Evolutionary conservation across 2,797 vertebrate genomes (phyloP).

Genomic region (Phrynocephalus vlangalii): DNA sequence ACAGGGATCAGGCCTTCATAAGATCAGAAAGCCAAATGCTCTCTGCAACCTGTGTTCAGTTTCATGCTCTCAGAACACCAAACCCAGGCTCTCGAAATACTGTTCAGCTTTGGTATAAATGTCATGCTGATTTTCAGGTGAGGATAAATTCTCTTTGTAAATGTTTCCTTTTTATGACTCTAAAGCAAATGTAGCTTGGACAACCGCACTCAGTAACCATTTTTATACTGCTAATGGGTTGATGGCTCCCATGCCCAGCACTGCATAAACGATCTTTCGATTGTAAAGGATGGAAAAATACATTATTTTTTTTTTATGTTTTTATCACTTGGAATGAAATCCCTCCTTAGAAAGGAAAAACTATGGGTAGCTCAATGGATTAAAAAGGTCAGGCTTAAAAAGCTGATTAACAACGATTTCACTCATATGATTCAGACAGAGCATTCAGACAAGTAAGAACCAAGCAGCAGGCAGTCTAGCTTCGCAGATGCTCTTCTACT

Average conservation of each 20-base stretch:
- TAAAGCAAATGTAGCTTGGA: conserved; percentile 76
- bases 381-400: conserved; percentile 78
- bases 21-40: neutral
- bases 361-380: conserved; percentile 77
- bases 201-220: conserved; percentile 73
- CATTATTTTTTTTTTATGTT: too few relatives aligned
- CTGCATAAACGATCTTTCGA: conserved; percentile 74
- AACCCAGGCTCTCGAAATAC: conserved; percentile 65
- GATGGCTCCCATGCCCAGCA: conserved; percentile 74
- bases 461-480: conserved; percentile 66
- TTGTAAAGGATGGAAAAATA: conserved; percentile 76
- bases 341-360: conserved; percentile 79
- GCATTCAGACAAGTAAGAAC: conserved; percentile 74
- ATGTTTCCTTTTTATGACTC: conserved; percentile 81
- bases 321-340: conserved; percentile 78
- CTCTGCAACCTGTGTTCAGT: fast-evolving
- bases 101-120: conserved; percentile 68
- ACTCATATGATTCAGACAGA: conserved; percentile 73
- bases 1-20: neutral
- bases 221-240: conserved; percentile 78
- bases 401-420: conserved; percentile 78
- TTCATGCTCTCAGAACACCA: conserved; percentile 10
- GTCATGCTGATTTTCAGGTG: conserved; percentile 73
- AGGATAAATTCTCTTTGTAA: conserved; percentile 74
- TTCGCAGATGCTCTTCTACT: neutral